Percentiles rank a stretch among this genome's conserved stretches.
phyloP scores from a whole-genome alignment of 2,888 invertebrate species.

The Phortica magna region DNA sequence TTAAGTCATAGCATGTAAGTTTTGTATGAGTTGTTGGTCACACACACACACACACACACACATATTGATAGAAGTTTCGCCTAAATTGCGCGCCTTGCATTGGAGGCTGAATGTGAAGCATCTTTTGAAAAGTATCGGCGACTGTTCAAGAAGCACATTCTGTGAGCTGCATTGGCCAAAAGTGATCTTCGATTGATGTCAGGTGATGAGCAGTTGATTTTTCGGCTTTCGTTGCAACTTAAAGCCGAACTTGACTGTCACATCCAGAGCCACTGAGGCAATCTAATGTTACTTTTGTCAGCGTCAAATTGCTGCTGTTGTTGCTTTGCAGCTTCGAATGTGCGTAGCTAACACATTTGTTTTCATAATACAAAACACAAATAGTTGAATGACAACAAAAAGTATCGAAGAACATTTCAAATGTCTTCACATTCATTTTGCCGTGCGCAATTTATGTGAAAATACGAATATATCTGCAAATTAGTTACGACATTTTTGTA shows the following conservation, averaged over 20 bases:
- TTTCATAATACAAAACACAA: constrained; percentile 19
- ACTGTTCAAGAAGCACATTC: constrained; percentile 11
- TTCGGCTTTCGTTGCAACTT: neutral
- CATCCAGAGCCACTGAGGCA: constrained; percentile 75
- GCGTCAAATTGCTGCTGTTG: neutral
- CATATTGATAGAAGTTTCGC: neutral
- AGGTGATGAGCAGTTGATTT: constrained; percentile 67
- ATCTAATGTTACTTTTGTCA: constrained; percentile 66
- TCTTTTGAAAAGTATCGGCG: constrained; percentile 18
- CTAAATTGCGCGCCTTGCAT: constrained; percentile 48
- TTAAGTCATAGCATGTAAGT: neutral
- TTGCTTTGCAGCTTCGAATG: constrained; percentile 47
- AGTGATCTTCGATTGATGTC: constrained; percentile 68
- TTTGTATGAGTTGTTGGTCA: neutral
- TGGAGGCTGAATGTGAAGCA: constrained; percentile 67
- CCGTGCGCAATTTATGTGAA: constrained; percentile 1
- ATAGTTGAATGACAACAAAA: constrained; percentile 13
- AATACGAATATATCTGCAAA: neutral
- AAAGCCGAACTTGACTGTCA: constrained; percentile 60
- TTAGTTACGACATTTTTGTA: neutral
- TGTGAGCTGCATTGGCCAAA: constrained; percentile 48
- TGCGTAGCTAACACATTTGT: constrained; percentile 28
- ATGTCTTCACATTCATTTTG: constrained; percentile 20
- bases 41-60: constrained; percentile 27
- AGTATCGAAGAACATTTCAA: constrained; percentile 8